Evolutionary conservation across 2,113 vertebrate genomes (phyloP), one percentile per base, ranked within the genome.

Genomic region (Thalassoma bifasciatum): DNA sequence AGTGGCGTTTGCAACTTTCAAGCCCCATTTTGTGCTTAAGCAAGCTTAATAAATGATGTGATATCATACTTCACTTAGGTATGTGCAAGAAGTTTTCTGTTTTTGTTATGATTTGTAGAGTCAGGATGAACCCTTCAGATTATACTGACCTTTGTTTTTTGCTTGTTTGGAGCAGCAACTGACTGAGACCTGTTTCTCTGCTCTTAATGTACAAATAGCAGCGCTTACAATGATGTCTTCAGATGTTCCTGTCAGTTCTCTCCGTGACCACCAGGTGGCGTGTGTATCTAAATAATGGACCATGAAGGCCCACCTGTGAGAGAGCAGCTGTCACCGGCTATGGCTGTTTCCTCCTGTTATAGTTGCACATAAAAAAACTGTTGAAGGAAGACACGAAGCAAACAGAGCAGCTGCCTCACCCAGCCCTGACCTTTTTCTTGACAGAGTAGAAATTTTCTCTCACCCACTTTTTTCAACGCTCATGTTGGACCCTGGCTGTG

Each of bases 261-360:
- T 1, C 46, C 21, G 8, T 36, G 60, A 16, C 89, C 91, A 86
- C 82, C 40, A 86, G 90, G 61, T 72, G 89, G 88, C 86, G 23
- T 42, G 46, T 58, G 63, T 74, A 47, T 68, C 77, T 36, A 14
- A 30, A 24, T 24, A 10, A 54, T 23, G 21, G 14, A 11, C 46
- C 10, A 4, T 9, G 2, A 21, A n/a, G 72, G 71, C 44, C 58
- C 50, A 54, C 65, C 53, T 83, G 81, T 69, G 61, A 61, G 62
- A 66, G n/a, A 57, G 71, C 65, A 70, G 67, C 30, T 0, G 72
- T 38, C 67, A 63, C 65, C 38, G 60, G 51, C 34, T 68, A 62
- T 72, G 75, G 37, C 70, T 50, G 19, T 72, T 23, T 66, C 38
- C 59, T 1, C 38, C 38, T 76, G 23, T 86, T 83, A 86, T 85